Evolutionary conservation across 2,113 vertebrate species (phyloP).

Genomic region (Charadrius vociferus): DNA sequence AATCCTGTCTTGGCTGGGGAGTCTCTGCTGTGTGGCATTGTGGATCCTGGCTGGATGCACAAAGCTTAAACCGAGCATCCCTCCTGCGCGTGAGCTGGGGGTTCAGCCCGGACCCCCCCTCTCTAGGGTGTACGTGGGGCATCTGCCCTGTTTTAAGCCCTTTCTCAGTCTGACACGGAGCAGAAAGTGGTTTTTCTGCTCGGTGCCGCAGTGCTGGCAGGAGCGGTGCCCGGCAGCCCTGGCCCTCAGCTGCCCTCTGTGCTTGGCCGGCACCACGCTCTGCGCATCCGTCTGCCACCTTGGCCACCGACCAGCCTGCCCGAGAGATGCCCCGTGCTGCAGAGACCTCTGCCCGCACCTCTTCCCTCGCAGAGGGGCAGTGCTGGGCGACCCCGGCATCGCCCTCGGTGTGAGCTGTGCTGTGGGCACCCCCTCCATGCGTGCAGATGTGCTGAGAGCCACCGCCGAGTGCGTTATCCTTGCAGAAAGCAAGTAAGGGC

Average conservation of each 20-base stretch:
- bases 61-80: background rate
- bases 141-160: background rate
- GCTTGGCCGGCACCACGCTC: background rate
- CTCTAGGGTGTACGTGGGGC: rapidly evolving
- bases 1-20: background rate
- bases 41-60: rapidly evolving
- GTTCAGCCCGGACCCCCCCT: background rate
- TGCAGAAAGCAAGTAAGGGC: rapidly evolving
- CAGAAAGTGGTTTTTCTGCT: background rate
- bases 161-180: background rate
- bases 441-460: rapidly evolving
- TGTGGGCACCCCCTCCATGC: rapidly evolving
- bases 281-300: background rate
- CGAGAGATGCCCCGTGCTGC: rapidly evolving
- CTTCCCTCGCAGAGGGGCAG: background rate
- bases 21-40: background rate
- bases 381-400: rapidly evolving
- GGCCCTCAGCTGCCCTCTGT: background rate
- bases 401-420: rapidly evolving
- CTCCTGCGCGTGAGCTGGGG: rapidly evolving
- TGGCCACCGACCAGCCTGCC: background rate
- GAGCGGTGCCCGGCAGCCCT: background rate
- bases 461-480: rapidly evolving
- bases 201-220: background rate
- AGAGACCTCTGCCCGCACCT: rapidly evolving